phyloP scores from a whole-genome alignment of 1,140 invertebrate species.

The Apolygus lucorum region DNA sequence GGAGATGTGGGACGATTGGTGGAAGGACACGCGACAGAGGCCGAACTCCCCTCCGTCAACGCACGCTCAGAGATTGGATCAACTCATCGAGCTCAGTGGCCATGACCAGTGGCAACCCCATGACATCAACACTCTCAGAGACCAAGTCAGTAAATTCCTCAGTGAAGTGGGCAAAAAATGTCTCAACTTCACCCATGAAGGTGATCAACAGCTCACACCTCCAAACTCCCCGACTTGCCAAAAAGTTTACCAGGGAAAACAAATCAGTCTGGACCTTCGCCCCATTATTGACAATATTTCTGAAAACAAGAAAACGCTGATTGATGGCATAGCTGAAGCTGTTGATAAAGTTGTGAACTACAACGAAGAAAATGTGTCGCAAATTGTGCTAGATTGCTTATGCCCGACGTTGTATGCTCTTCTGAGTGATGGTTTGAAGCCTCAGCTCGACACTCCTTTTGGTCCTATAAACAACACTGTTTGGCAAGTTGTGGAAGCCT shows the following conservation, averaged over 20 bases:
- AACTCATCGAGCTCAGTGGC: slow-evolving; percentile 62
- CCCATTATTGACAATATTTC: neutral
- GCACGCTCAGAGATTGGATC: slow-evolving; percentile 55
- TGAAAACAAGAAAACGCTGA: slow-evolving; percentile 47
- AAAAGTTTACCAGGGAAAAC: slow-evolving; percentile 30
- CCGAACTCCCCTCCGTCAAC: slow-evolving; percentile 43
- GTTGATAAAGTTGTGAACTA: slow-evolving; percentile 51
- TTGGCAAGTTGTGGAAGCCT: slow-evolving; percentile 80
- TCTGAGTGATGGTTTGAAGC: slow-evolving; percentile 71
- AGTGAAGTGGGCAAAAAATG: slow-evolving; percentile 55
- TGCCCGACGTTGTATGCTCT: slow-evolving; percentile 78
- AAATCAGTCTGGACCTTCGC: neutral
- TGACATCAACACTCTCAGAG: slow-evolving; percentile 35
- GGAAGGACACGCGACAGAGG: slow-evolving; percentile 32
- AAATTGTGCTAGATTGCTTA: slow-evolving; percentile 55
- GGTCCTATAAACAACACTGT: slow-evolving; percentile 78
- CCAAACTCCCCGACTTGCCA: slow-evolving; percentile 57
- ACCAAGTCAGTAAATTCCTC: slow-evolving; percentile 43
- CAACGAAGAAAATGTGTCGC: slow-evolving; percentile 44
- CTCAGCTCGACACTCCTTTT: slow-evolving; percentile 72
- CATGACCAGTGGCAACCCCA: slow-evolving; percentile 34
- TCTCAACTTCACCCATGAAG: slow-evolving; percentile 56
- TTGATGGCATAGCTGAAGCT: slow-evolving; percentile 54
- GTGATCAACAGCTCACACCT: slow-evolving; percentile 44
- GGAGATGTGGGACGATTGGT: slow-evolving; percentile 31